These are phyloP conservation scores for Eurois occulta DNA, from an alignment of 2,888 invertebrate genomes.

Conservation along the genomic window DNA sequence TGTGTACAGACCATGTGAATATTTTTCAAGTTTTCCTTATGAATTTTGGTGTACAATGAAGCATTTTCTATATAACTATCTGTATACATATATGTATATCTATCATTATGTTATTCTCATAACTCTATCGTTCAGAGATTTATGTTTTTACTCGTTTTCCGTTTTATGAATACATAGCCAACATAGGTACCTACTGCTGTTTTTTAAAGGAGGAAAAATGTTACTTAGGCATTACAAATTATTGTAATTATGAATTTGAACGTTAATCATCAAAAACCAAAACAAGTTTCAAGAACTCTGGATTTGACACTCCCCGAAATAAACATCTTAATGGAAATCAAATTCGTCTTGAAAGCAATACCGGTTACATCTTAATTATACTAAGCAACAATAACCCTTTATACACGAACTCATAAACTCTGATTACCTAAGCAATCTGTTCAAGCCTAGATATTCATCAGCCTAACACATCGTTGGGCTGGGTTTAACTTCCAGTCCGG, in stretches of 20 bases:
- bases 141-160: slow-evolving; percentile 12
- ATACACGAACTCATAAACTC: slow-evolving; percentile 26
- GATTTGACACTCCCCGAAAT: slow-evolving; percentile 6
- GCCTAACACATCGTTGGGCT: background rate
- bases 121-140: slow-evolving; percentile 10
- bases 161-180: background rate
- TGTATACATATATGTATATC: background rate
- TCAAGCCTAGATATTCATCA: slow-evolving; percentile 7
- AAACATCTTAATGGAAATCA: slow-evolving; percentile 8
- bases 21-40: slow-evolving; percentile 39
- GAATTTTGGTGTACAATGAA: slow-evolving; percentile 22
- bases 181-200: background rate
- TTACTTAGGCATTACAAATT: background rate
- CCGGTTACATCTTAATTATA: slow-evolving; percentile 16
- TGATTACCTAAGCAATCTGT: slow-evolving; percentile 28
- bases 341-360: slow-evolving; percentile 31
- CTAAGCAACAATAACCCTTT: slow-evolving; percentile 28
- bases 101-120: background rate
- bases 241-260: slow-evolving; percentile 9
- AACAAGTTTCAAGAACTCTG: background rate
- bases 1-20: slow-evolving; percentile 16
- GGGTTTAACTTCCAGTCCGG: background rate
- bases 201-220: background rate
- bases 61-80: slow-evolving; percentile 1
- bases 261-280: background rate